A percentile compares a stretch with the other conserved stretches of the same genome.
phyloP scores from a whole-genome alignment of 2,113 vertebrate genomes.

The Odocoileus hemionus region DNA sequence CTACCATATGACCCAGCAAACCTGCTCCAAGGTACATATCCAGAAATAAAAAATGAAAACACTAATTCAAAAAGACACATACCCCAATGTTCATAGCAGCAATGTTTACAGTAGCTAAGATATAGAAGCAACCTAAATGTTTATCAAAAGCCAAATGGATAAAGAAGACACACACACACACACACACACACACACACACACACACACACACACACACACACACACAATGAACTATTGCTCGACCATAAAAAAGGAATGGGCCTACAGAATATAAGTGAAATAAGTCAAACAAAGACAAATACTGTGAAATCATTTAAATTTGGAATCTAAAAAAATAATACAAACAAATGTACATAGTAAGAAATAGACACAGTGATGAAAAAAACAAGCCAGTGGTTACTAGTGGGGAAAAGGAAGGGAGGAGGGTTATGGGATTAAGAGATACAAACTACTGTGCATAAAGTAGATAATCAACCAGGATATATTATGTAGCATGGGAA shows the following conservation, averaged over 20 bases:
- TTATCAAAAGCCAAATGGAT: background rate
- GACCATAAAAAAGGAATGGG: background rate
- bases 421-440: background rate
- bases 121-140: background rate
- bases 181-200: background rate
- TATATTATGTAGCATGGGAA: background rate
- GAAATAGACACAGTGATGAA: background rate
- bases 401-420: background rate
- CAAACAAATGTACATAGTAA: background rate
- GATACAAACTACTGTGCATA: background rate
- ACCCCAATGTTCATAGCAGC: background rate
- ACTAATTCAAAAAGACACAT: background rate
- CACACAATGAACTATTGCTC: background rate
- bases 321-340: background rate
- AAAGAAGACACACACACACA: background rate
- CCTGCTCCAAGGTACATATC: background rate
- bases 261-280: background rate
- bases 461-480: background rate
- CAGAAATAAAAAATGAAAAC: background rate
- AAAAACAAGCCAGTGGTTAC: background rate
- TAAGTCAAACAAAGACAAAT: background rate
- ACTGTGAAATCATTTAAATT: background rate
- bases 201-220: background rate
- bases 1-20: background rate
- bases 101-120: background rate